phyloP scores from a whole-genome alignment of 1,140 invertebrate genomes.

The Heliconius himera region DNA sequence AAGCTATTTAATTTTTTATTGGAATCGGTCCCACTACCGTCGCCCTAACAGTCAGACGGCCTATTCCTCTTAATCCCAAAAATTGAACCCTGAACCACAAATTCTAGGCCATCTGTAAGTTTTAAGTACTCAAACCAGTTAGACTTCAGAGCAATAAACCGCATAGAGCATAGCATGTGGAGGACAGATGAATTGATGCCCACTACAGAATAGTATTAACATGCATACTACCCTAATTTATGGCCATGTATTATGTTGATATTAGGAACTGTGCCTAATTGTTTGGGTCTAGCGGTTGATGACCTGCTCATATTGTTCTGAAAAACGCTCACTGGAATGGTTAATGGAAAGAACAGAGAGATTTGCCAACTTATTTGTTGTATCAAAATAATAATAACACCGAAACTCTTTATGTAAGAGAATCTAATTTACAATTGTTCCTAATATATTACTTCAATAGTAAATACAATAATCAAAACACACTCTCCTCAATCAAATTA shows the following conservation, averaged over 20 bases:
- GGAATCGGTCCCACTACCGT: too few relatives aligned
- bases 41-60: too few relatives aligned
- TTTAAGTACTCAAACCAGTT: slow-evolving; percentile 1
- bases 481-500: too few relatives aligned
- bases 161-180: slow-evolving; percentile 15
- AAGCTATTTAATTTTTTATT: too few relatives aligned
- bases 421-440: neutral
- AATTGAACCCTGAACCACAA: neutral
- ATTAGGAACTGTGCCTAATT: slow-evolving; percentile 27
- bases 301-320: neutral
- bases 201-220: slow-evolving; percentile 36
- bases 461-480: too few relatives aligned
- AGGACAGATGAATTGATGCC: slow-evolving; percentile 36
- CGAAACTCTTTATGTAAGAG: neutral
- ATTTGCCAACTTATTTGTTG: neutral
- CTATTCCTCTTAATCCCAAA: too few relatives aligned
- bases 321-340: neutral
- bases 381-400: neutral
- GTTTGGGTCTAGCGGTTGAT: neutral
- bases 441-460: too few relatives aligned
- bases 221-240: slow-evolving; percentile 29
- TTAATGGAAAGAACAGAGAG: neutral
- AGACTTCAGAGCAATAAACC: slow-evolving; percentile 26
- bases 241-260: slow-evolving; percentile 18
- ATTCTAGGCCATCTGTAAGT: slow-evolving; percentile 10